These are phyloP conservation scores for Pterophyllum scalare DNA, from an alignment of 2,113 vertebrate species.

Conservation along the genomic window DNA sequence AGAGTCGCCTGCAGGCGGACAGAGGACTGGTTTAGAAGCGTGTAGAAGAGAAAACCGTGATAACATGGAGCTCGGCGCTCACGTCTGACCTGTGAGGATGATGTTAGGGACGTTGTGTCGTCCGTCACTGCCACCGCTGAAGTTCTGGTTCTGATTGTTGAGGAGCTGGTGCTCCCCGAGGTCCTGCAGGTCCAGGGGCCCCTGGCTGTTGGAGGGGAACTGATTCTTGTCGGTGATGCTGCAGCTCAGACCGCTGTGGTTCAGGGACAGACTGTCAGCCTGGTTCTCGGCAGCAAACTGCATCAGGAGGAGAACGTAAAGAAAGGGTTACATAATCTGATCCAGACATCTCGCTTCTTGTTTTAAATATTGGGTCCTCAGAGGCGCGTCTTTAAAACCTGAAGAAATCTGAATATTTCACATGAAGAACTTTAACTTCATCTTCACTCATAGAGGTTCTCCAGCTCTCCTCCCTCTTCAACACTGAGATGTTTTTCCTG, in stretches of 20 bases:
- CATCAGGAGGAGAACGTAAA: slow-evolving; percentile 10
- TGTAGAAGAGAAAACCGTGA: neutral
- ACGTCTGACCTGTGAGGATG: slow-evolving; percentile 75
- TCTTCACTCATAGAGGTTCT: too few species aligned
- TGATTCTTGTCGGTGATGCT: slow-evolving; percentile 57
- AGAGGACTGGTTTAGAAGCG: neutral
- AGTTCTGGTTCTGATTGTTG: slow-evolving; percentile 84
- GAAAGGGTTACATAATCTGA: neutral
- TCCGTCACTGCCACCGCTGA: slow-evolving; percentile 59
- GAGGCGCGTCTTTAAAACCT: too few species aligned
- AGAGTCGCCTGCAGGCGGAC: slow-evolving; percentile 79
- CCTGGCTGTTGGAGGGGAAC: slow-evolving; percentile 76
- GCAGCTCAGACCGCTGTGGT: slow-evolving; percentile 67
- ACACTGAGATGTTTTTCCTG: too few species aligned
- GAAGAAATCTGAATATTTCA: too few species aligned
- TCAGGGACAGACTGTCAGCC: slow-evolving; percentile 74
- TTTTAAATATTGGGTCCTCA: too few species aligned
- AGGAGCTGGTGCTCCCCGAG: slow-evolving; percentile 78
- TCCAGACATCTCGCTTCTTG: too few species aligned
- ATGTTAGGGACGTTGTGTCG: slow-evolving; percentile 87
- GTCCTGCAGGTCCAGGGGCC: slow-evolving; percentile 75
- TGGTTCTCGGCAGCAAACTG: slow-evolving; percentile 79
- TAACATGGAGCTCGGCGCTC: fast-evolving
- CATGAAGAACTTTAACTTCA: too few species aligned
- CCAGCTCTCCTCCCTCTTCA: too few species aligned